phyloP scores from a whole-genome alignment of 1,140 invertebrate genomes.

The Hetaerina americana region DNA sequence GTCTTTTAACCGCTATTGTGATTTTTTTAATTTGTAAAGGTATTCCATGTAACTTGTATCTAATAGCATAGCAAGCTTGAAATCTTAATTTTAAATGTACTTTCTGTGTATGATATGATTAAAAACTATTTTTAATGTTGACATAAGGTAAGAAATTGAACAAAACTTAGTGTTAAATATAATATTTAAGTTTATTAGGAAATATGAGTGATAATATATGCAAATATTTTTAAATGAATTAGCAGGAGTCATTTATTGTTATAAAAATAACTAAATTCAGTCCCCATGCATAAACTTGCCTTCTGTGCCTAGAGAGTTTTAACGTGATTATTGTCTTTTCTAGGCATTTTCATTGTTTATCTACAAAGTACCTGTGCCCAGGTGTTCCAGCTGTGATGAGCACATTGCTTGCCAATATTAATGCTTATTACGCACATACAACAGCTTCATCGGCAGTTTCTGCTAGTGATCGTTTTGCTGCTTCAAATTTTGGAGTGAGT shows the following conservation, averaged over 20 bases:
- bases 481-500: slow-evolving; percentile 96
- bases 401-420: slow-evolving; percentile 95
- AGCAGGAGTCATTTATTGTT: background rate
- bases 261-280: background rate
- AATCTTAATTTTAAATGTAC: no score
- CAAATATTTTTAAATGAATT: no score
- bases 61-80: no score
- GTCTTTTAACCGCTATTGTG: no score
- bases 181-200: no score
- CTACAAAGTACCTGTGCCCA: slow-evolving; percentile 96
- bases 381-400: slow-evolving; percentile 99
- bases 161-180: no score
- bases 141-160: no score
- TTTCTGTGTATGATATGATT: no score
- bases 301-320: background rate
- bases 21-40: no score
- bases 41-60: no score
- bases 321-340: slow-evolving; percentile 24
- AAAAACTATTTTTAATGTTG: no score
- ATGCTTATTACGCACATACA: slow-evolving; percentile 98
- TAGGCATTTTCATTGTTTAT: slow-evolving; percentile 97
- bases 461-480: slow-evolving; percentile 95
- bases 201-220: no score
- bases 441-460: slow-evolving; percentile 97
- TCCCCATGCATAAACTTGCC: background rate